Evolutionary conservation across 2,888 invertebrate genomes (phyloP).

Genomic region (Torymus auratus): DNA sequence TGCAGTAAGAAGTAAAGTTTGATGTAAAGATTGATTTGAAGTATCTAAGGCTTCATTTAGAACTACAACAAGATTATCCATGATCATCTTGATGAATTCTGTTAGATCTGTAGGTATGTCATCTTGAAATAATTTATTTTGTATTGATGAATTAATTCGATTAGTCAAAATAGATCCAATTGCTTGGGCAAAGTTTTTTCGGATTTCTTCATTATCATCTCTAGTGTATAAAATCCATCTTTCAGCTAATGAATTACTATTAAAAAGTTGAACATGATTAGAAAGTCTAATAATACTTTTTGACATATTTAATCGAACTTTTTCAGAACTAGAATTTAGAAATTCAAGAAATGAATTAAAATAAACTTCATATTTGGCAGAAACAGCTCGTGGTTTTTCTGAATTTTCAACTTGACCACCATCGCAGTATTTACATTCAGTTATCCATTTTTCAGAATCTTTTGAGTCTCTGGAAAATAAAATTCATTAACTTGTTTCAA

Average conservation of each 20-base stretch:
- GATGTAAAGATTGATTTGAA: slow-evolving; percentile 79
- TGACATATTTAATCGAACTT: slow-evolving; percentile 72
- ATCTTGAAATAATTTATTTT: slow-evolving; percentile 73
- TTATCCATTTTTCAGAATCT: slow-evolving; percentile 59
- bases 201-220: slow-evolving; percentile 71
- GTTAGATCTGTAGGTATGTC: slow-evolving; percentile 68
- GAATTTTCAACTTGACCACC: slow-evolving; percentile 44
- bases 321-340: slow-evolving; percentile 64
- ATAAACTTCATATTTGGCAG: slow-evolving; percentile 63
- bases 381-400: slow-evolving; percentile 55
- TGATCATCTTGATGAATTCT: slow-evolving; percentile 76
- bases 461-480: slow-evolving; percentile 59
- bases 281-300: slow-evolving; percentile 75
- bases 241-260: slow-evolving; percentile 70
- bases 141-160: slow-evolving; percentile 71
- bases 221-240: slow-evolving; percentile 75
- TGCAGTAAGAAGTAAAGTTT: slow-evolving; percentile 79
- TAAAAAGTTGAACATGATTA: slow-evolving; percentile 76
- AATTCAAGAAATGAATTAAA: slow-evolving; percentile 68
- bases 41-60: slow-evolving; percentile 75
- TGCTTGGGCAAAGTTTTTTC: slow-evolving; percentile 71
- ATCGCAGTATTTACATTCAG: slow-evolving; percentile 67
- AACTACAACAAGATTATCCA: slow-evolving; percentile 71
- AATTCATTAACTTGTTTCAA: neutral
- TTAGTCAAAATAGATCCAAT: slow-evolving; percentile 71